These are phyloP conservation scores for Eolophus roseicapilla DNA, from an alignment of 2,113 vertebrate genomes.

Conservation along the genomic window DNA sequence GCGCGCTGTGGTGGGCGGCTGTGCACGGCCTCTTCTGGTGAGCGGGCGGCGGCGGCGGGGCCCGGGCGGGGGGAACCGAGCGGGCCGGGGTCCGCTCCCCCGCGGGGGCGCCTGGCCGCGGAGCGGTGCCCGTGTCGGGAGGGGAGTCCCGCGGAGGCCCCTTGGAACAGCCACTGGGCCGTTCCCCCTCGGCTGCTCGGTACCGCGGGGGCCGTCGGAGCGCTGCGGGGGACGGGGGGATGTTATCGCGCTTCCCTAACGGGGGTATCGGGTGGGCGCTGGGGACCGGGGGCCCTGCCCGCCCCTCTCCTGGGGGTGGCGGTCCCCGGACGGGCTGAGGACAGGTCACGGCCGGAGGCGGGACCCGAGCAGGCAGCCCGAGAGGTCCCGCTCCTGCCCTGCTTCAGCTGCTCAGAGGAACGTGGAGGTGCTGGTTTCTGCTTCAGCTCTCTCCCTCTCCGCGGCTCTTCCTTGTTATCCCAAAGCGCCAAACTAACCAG, in stretches of 20 bases:
- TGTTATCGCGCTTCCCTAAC: neutral
- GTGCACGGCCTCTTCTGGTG: slow-evolving; percentile 4
- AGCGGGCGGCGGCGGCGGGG: neutral
- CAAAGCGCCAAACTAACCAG: neutral
- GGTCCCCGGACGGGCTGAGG: neutral
- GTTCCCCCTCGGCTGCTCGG: too few species aligned
- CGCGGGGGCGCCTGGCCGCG: neutral
- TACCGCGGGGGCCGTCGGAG: neutral
- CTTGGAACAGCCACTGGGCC: too few species aligned
- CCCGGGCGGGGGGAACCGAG: neutral
- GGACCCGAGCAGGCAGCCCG: neutral
- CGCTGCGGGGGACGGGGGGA: neutral
- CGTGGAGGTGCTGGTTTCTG: neutral
- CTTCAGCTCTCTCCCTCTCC: neutral
- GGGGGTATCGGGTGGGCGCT: too few species aligned
- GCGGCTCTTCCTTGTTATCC: accelerated
- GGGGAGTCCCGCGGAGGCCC: neutral
- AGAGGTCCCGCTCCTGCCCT: too few species aligned
- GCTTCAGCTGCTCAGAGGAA: too few species aligned
- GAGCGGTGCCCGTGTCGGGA: neutral
- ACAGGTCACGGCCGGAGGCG: neutral
- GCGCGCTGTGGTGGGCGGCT: neutral
- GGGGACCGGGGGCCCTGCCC: neutral
- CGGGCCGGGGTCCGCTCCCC: too few species aligned
- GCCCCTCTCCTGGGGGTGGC: too few species aligned